Percentiles rank a stretch among this genome's conserved stretches.
Evolutionary conservation across 1,140 invertebrate species (phyloP).

Genomic region (Rhysida immarginata): DNA sequence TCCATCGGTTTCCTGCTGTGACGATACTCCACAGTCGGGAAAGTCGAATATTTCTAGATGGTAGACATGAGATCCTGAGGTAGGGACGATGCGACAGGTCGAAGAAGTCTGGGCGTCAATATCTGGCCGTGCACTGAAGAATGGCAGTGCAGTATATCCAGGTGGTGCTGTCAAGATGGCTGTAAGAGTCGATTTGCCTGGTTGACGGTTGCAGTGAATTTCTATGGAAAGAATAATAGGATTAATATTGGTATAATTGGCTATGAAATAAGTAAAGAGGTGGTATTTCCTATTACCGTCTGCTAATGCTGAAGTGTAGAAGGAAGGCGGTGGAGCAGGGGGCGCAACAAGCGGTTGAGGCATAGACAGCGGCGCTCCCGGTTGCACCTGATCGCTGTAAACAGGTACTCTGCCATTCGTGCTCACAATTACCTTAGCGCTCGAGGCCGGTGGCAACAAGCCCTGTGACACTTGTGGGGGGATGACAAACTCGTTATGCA

Average conservation of each 20-base stretch:
- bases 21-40: constrained; percentile 11
- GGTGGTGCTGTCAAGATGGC: constrained; percentile 6
- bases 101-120: constrained; percentile 2
- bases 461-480: background rate
- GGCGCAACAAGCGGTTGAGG: background rate
- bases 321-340: background rate
- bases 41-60: constrained; percentile 11
- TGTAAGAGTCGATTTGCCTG: background rate
- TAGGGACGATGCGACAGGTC: background rate
- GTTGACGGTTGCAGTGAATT: background rate
- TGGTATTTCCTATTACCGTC: no score
- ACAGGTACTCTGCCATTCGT: background rate
- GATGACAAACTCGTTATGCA: background rate
- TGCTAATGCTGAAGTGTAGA: constrained; percentile 2
- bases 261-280: background rate
- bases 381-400: no score
- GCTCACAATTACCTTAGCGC: background rate
- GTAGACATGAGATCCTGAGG: background rate
- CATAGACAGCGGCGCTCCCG: background rate
- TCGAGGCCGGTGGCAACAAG: background rate
- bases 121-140: constrained; percentile 7
- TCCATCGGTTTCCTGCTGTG: constrained; percentile 12
- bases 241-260: background rate
- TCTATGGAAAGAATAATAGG: background rate
- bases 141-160: constrained; percentile 7